Conservation (phyloP, 1,140 invertebrate species). For the Drosophila nigrodunni region DNA sequence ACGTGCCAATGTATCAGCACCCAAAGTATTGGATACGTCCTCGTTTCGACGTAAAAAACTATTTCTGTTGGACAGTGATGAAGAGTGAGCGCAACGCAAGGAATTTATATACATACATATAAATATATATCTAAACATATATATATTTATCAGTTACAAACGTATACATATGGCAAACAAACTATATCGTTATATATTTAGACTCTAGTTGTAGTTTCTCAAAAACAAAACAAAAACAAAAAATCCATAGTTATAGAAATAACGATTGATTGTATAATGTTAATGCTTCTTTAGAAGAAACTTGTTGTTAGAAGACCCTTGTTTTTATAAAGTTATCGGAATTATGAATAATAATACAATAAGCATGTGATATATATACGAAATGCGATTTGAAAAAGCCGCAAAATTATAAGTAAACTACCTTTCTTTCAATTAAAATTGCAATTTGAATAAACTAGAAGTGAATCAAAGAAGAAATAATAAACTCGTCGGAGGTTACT, state of each 20-base stretch:
- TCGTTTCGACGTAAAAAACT: slow-evolving; percentile 70
- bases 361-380: slow-evolving; percentile 80
- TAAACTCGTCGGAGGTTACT: too few relatives aligned
- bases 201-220: slow-evolving; percentile 54
- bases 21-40: slow-evolving; percentile 68
- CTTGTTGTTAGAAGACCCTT: slow-evolving; percentile 63
- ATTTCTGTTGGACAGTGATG: slow-evolving; percentile 64
- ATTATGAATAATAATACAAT: slow-evolving; percentile 61
- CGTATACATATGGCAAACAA: slow-evolving; percentile 69
- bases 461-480: slow-evolving; percentile 1
- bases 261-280: slow-evolving; percentile 76
- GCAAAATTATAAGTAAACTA: slow-evolving; percentile 48
- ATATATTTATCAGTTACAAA: slow-evolving; percentile 53
- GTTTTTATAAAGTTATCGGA: slow-evolving; percentile 60
- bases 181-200: slow-evolving; percentile 72
- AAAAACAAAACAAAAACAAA: not conserved
- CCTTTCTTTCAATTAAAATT: slow-evolving; percentile 28
- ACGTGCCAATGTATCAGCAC: slow-evolving; percentile 33
- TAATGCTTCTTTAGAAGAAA: slow-evolving; percentile 75
- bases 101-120: slow-evolving; percentile 53
- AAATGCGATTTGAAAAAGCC: slow-evolving; percentile 72
- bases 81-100: slow-evolving; percentile 36
- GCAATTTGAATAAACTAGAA: slow-evolving; percentile 28
- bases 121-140: slow-evolving; percentile 17
- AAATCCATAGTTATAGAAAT: slow-evolving; percentile 55